These are phyloP conservation scores for Lydus trimaculatus DNA, from an alignment of 2,888 invertebrate genomes.

Conservation along the genomic window DNA sequence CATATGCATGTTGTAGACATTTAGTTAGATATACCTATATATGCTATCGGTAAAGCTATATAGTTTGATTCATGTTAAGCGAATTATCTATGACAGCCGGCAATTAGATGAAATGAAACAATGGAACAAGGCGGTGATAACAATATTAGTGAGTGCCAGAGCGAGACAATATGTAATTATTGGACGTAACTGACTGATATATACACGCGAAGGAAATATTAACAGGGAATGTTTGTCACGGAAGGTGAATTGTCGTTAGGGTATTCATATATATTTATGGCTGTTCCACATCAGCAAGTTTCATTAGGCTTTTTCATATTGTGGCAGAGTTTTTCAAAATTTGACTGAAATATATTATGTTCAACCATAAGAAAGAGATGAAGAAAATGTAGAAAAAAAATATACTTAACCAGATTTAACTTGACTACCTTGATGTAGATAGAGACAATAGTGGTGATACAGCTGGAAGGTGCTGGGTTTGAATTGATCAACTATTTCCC, in stretches of 20 bases:
- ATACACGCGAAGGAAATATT: conserved; percentile 54
- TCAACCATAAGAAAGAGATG: too few species aligned
- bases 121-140: conserved; percentile 47
- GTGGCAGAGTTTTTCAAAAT: too few species aligned
- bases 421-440: too few species aligned
- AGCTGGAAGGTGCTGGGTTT: too few species aligned
- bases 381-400: too few species aligned
- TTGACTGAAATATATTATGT: too few species aligned
- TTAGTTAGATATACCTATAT: not conserved
- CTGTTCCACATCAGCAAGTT: not conserved
- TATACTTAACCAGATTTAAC: not conserved
- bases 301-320: not conserved
- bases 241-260: conserved; percentile 41
- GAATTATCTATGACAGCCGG: conserved; percentile 33
- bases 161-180: conserved; percentile 53
- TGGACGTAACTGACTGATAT: conserved; percentile 46
- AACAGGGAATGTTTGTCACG: conserved; percentile 50
- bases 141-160: conserved; percentile 52
- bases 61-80: conserved; percentile 31
- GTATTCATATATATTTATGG: not conserved
- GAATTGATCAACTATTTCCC: too few species aligned
- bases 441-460: too few species aligned
- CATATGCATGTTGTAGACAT: not conserved
- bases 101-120: conserved; percentile 37
- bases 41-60: not conserved